Evolutionary conservation across 1,140 invertebrate species (phyloP), one percentile per base, ranked within the genome.

Genomic region (Bombus soroeensis): DNA sequence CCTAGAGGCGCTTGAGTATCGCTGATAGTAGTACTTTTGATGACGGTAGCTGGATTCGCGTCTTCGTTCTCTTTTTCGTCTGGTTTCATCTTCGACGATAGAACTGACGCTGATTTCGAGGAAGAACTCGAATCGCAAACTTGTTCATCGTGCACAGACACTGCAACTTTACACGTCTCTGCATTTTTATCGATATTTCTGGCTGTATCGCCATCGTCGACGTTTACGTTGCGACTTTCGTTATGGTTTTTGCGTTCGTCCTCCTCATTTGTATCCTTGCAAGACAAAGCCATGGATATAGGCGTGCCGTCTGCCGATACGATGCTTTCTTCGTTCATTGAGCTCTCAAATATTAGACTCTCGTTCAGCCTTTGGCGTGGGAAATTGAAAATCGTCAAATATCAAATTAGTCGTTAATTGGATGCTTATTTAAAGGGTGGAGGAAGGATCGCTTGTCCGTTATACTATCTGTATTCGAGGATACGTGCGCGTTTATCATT

Each of bases 341-440:
- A 59, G 39, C 84, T 91, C 34, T 86, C 89, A 5, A 93, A 64
- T 57, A 94, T 93, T 47, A 94, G 79, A 84, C 93, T 96, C 88
- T 97, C 97, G 85, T 97, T 96, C 90, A 97, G 92, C 76, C 97
- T 97, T 91, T 4, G 87, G 32, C 41, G 53, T 62, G 25, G 47
- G 34, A 71, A 59, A 79, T 79, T 1, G 22, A n/a, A 72, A 64
- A 80, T 72, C 0, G 12, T 15, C 43, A 62, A 37, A 53, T 12
- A n/a, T 53, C 1, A 39, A 37, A 41, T 47, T 13, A 9, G 4
- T 64, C 6, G 18, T 64, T 25, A 13, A 32, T 41, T 12, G 1
- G 57, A 59, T 12, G 37, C 9, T 41, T 32, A 32, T 4, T 18
- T 32, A 4, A 1, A 22, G 2, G 12, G 0, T 10, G 18, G 12